These are phyloP conservation scores for Corythornis leucogaster DNA, from an alignment of 2,797 vertebrate genomes.

Conservation along the genomic window DNA sequence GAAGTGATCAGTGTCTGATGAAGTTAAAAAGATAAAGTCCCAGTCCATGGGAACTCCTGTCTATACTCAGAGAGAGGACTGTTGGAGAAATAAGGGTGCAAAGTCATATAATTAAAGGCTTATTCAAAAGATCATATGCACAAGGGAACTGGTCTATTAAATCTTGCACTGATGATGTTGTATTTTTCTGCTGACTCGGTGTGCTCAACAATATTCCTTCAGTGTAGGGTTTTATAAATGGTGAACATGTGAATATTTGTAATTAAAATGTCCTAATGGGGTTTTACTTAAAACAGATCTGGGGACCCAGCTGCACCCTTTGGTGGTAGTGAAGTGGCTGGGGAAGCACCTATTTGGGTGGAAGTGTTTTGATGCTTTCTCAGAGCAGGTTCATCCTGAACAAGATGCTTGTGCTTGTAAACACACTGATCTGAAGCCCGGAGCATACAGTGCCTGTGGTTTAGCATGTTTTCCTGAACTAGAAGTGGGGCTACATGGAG, in stretches of 20 bases:
- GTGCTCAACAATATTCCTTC: neutral
- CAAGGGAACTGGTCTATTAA: neutral
- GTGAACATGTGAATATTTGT: neutral
- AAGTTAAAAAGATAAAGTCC: neutral
- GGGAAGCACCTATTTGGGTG: neutral
- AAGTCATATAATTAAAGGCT: neutral
- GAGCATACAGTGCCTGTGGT: neutral
- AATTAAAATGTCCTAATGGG: neutral
- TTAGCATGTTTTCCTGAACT: neutral
- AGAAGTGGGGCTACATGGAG: neutral
- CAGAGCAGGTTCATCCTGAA: neutral
- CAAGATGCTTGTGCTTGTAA: neutral
- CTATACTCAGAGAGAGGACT: neutral
- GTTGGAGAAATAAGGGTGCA: neutral
- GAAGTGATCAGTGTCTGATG: neutral
- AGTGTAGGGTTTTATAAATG: neutral
- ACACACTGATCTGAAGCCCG: neutral
- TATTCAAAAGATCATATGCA: neutral
- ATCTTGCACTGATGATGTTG: fast-evolving
- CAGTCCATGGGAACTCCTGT: neutral
- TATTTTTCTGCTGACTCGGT: neutral
- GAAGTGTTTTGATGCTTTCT: neutral
- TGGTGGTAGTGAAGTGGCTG: neutral
- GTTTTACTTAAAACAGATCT: neutral
- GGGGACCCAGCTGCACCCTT: neutral